phyloP scores from a whole-genome alignment of 2,113 vertebrate genomes.

The Machaerirhynchus nigripectus region DNA sequence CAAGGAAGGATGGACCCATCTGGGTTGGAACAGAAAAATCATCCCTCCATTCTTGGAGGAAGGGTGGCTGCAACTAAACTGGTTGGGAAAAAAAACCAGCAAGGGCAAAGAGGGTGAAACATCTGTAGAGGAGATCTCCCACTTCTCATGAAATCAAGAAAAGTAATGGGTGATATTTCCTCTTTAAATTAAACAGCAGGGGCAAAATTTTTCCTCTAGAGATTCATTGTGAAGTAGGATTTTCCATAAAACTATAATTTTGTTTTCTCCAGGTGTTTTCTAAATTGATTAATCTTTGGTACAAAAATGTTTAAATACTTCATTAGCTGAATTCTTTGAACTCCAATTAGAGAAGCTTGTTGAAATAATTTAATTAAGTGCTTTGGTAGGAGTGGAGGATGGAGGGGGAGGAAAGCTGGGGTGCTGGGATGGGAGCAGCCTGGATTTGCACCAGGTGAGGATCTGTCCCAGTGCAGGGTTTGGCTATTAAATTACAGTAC shows the following conservation, averaged over 20 bases:
- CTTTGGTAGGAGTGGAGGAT: background rate
- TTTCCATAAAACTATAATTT: background rate
- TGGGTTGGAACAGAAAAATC: background rate
- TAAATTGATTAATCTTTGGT: background rate
- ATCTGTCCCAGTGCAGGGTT: background rate
- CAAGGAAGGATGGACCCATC: background rate
- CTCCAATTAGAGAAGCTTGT: background rate
- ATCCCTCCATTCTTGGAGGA: background rate
- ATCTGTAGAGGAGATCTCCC: background rate
- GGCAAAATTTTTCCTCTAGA: background rate
- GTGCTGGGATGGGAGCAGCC: accelerated
- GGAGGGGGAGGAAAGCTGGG: background rate
- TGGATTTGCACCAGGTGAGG: background rate
- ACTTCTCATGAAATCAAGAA: background rate
- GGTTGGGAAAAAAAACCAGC: background rate
- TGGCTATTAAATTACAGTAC: constrained; percentile 8
- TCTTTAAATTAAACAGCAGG: background rate
- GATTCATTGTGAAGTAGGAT: accelerated
- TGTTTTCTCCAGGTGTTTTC: background rate
- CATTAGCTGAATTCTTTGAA: background rate
- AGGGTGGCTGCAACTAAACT: background rate
- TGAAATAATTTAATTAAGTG: background rate
- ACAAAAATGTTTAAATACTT: constrained; percentile 5
- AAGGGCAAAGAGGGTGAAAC: background rate
- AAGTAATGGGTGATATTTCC: background rate